Percentiles rank a stretch among this genome's conserved stretches.
phyloP scores from a whole-genome alignment of 2,797 vertebrate species.

The Phoxinus dragarum region DNA sequence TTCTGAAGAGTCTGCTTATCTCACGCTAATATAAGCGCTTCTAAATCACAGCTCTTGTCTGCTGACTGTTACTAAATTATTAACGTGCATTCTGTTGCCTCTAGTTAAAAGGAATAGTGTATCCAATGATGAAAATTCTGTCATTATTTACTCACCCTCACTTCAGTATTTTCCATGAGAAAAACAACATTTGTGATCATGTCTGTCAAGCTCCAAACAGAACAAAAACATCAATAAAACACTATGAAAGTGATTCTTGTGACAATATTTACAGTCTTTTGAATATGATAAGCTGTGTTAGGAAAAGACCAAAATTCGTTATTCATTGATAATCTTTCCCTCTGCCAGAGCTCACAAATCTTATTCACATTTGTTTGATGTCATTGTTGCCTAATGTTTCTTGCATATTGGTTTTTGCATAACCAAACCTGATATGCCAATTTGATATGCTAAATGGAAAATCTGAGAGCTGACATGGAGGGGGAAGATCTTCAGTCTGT shows the following conservation, averaged over 20 bases:
- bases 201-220: not conserved
- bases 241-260: not conserved
- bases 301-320: not conserved
- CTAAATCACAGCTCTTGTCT: not conserved
- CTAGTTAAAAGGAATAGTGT: not conserved
- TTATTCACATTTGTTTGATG: not conserved
- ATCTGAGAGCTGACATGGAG: no score
- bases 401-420: slow-evolving; percentile 2
- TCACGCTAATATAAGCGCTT: not conserved
- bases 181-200: not conserved
- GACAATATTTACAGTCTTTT: not conserved
- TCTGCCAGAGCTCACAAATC: no score
- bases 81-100: not conserved
- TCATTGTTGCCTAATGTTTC: not conserved
- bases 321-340: not conserved
- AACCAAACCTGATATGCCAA: not conserved
- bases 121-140: not conserved
- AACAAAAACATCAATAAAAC: not conserved
- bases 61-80: not conserved
- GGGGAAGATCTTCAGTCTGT: no score
- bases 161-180: not conserved
- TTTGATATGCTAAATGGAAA: no score
- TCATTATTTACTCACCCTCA: not conserved
- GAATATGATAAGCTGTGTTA: not conserved
- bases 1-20: slow-evolving; percentile 20